Conservation (phyloP, 2,797 vertebrate species). For the Siniperca undulata region DNA sequence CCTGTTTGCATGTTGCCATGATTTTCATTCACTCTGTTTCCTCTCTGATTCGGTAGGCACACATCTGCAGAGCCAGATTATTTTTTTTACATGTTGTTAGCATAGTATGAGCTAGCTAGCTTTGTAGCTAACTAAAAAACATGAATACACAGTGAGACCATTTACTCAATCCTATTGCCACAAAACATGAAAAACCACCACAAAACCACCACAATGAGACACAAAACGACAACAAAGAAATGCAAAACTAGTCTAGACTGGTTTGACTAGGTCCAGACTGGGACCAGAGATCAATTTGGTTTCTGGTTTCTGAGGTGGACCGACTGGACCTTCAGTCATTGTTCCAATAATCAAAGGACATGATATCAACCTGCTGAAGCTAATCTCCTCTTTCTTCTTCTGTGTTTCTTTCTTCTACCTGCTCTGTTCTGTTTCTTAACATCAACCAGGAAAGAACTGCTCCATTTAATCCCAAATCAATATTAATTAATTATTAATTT, state of each 20-base stretch:
- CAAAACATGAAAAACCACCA: no score
- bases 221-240: no score
- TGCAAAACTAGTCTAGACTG: no score
- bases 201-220: no score
- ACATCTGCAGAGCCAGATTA: background rate
- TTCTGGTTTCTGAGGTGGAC: background rate
- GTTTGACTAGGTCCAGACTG: no score
- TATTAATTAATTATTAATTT: no score
- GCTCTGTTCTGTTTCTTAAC: conserved; percentile 74
- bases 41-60: background rate
- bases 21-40: no score
- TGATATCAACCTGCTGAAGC: conserved; percentile 77
- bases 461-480: no score
- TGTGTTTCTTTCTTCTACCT: conserved; percentile 58
- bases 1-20: background rate
- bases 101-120: background rate
- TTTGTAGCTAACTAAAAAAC: background rate
- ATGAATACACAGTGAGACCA: no score
- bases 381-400: conserved; percentile 85
- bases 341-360: conserved; percentile 82
- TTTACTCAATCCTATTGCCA: no score
- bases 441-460: conserved; percentile 62
- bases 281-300: no score
- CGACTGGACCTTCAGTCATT: background rate
- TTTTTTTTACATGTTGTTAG: no score